A percentile compares a stretch with the other conserved stretches of the same genome.
Conservation (phyloP, 2,797 vertebrate species). For the Amblyraja radiata region DNA sequence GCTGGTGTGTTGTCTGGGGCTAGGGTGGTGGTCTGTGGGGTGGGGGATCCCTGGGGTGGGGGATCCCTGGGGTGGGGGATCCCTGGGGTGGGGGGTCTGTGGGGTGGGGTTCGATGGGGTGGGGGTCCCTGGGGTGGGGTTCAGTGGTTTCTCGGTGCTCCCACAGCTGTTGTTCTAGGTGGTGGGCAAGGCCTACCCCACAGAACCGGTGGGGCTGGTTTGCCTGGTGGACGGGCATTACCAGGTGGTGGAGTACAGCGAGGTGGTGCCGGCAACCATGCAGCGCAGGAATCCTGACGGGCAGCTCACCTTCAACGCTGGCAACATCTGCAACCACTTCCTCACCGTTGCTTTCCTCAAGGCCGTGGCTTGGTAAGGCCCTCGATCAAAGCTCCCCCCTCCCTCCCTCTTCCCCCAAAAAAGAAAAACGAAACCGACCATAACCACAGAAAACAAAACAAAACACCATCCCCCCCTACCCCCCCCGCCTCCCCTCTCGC, state of each 20-base stretch:
- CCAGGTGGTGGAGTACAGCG: constrained; percentile 93
- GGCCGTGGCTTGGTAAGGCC: constrained; percentile 64
- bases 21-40: no score
- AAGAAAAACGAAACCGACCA: no score
- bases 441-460: no score
- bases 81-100: no score
- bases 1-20: no score
- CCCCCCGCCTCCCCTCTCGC: no score
- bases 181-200: constrained; percentile 74
- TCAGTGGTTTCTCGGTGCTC: no score
- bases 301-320: constrained; percentile 65
- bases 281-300: constrained; percentile 56
- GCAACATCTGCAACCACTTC: constrained; percentile 95
- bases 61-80: no score
- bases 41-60: no score
- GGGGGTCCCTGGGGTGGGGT: no score
- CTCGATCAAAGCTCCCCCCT: neutral
- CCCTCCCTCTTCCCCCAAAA: neutral
- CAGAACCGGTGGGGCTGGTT: constrained; percentile 84
- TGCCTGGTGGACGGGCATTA: constrained; percentile 71
- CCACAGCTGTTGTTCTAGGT: constrained; percentile 59
- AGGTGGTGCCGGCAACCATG: constrained; percentile 64
- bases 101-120: no score
- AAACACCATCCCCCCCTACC: neutral
- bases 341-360: constrained; percentile 77